Evolutionary conservation across 30 jellyfish, hydroid and myxozoan genomes (phyloP).

Genomic region (Aurelia aurita complex sp. Pacific): DNA sequence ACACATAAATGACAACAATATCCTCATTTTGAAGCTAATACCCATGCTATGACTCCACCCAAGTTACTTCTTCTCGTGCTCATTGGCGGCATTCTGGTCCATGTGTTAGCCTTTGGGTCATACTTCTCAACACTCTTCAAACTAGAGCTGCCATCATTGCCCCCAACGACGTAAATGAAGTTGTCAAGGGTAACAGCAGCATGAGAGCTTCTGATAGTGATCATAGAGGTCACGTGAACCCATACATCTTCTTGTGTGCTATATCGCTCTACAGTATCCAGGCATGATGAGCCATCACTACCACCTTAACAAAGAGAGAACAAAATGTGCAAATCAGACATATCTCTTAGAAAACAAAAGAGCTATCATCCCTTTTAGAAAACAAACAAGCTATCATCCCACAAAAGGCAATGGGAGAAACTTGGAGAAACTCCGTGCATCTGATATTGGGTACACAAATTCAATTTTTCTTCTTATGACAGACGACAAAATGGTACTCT

Average conservation of each 20-base stretch:
- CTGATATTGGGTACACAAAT: no score
- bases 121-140: conserved; percentile 87
- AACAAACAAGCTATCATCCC: no score
- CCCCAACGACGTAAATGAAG: conserved; percentile 80
- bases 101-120: conserved; percentile 61
- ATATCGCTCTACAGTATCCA: conserved; percentile 83
- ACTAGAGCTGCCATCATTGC: conserved; percentile 94
- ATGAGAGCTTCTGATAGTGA: conserved; percentile 75
- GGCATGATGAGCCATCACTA: conserved; percentile 81
- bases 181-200: conserved; percentile 70
- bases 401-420: no score
- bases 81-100: conserved; percentile 77
- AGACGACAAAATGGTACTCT: no score
- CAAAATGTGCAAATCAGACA: no score
- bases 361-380: no score
- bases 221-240: conserved; percentile 74
- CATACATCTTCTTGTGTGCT: conserved; percentile 70
- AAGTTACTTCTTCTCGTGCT: conserved; percentile 86
- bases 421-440: no score
- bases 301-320: conserved; percentile 69
- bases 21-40: background rate
- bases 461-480: no score
- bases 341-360: no score
- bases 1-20: background rate
- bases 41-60: conserved; percentile 79